A percentile compares a stretch with the other conserved stretches of the same genome.
phyloP scores from a whole-genome alignment of 2,888 invertebrate species.

The Zygothrica quintamaculata region DNA sequence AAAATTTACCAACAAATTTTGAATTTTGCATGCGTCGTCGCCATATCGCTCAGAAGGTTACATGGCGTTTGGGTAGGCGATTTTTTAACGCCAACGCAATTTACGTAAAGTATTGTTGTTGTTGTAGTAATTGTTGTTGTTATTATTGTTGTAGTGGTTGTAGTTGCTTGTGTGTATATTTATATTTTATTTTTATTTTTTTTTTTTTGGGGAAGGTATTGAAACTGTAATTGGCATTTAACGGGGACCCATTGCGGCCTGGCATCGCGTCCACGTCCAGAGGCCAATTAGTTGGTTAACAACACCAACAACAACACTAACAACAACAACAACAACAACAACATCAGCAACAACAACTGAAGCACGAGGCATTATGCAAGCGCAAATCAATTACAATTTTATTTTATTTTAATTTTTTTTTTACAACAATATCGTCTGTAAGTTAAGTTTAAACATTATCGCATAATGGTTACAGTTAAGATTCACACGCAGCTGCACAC shows the following conservation, averaged over 20 bases:
- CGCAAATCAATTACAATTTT: conserved; percentile 52
- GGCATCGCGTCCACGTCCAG: conserved; percentile 36
- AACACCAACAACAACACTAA: conserved; percentile 5
- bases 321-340: conserved; percentile 8
- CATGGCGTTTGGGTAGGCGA: conserved; percentile 19
- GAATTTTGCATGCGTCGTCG: conserved; percentile 67
- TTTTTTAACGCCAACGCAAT: conserved; percentile 38
- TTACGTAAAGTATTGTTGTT: conserved; percentile 35
- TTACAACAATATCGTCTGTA: conserved; percentile 30
- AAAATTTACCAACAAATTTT: conserved; percentile 22
- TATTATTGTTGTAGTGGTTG: no score
- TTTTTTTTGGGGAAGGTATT: conserved; percentile 8
- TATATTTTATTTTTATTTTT: no score
- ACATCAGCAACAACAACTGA: conserved; percentile 15
- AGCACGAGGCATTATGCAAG: conserved; percentile 56
- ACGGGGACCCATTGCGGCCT: conserved; percentile 15
- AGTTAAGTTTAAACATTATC: conserved; percentile 43
- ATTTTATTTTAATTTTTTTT: no score
- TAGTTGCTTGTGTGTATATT: no score
- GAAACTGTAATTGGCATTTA: conserved; percentile 51
- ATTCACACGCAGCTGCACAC: conserved; percentile 42
- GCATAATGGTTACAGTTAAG: conserved; percentile 42
- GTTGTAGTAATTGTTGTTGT: no score
- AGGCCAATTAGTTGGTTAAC: conserved; percentile 35
- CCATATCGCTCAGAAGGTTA: conserved; percentile 66